Percentiles rank a stretch among this genome's conserved stretches.
Conservation (phyloP, 1,140 invertebrate genomes). For the Sycophila sp. region DNA sequence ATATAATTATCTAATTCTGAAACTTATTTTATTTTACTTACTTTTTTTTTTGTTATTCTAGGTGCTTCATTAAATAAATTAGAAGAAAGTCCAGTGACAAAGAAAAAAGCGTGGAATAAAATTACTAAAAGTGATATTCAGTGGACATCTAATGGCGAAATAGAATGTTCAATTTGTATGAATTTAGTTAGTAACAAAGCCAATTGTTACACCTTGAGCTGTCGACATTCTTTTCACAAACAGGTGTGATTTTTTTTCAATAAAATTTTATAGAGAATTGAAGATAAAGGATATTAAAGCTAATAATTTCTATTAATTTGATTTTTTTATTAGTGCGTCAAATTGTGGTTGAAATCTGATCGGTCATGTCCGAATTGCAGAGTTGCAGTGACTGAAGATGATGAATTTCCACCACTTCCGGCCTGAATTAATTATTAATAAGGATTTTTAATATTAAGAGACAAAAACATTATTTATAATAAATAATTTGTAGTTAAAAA, state of each 20-base stretch:
- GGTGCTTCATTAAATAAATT: background rate
- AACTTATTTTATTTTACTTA: no score
- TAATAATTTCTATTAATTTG: background rate
- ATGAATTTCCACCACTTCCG: constrained; percentile 49
- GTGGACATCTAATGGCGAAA: constrained; percentile 22
- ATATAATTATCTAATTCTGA: no score
- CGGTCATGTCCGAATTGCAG: constrained; percentile 50
- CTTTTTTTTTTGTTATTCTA: background rate
- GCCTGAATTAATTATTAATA: constrained; percentile 20
- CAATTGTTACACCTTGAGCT: constrained; percentile 40
- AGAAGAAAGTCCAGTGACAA: background rate
- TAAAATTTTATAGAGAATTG: background rate
- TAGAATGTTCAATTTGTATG: constrained; percentile 47
- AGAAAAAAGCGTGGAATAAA: constrained; percentile 20
- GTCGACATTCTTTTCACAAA: constrained; percentile 50
- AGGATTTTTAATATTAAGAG: no score
- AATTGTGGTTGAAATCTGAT: constrained; percentile 45
- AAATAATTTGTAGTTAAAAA: no score
- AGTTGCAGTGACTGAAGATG: constrained; percentile 42
- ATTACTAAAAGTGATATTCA: constrained; percentile 38
- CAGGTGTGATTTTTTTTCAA: constrained; percentile 37
- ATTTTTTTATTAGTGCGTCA: constrained; percentile 46
- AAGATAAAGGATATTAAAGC: no score
- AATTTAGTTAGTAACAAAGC: constrained; percentile 25
- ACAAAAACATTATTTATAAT: no score